Evolutionary conservation across 2,113 vertebrate genomes (phyloP).

Genomic region (Corapipo altera): DNA sequence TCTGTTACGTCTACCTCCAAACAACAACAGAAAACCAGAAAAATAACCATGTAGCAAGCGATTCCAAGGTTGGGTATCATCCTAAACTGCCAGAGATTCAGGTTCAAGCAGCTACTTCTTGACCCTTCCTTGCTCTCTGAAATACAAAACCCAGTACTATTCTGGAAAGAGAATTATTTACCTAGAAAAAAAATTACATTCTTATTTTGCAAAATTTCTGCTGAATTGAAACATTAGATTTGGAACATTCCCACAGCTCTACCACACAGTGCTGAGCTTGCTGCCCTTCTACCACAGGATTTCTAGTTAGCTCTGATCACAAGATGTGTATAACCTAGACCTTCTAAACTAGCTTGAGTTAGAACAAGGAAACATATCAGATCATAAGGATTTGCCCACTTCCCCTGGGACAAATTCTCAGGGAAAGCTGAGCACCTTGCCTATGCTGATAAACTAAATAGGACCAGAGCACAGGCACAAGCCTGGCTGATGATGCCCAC

Average conservation of each 20-base stretch:
- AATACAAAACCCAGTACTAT: neutral
- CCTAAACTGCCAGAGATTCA: neutral
- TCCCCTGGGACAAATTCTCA: neutral
- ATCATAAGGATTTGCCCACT: neutral
- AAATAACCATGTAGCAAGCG: neutral
- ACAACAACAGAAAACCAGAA: neutral
- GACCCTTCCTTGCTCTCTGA: neutral
- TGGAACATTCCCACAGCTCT: neutral
- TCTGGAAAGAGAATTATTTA: neutral
- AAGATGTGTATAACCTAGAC: neutral
- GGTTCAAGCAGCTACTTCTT: neutral
- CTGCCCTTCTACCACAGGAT: neutral
- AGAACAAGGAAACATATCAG: neutral
- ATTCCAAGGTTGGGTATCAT: neutral
- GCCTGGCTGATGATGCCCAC: neutral
- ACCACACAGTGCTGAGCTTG: neutral
- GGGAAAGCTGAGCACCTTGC: neutral
- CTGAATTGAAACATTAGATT: neutral
- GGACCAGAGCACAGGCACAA: neutral
- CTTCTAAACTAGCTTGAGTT: neutral
- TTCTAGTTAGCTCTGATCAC: neutral
- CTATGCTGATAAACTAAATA: accelerated
- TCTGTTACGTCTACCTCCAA: neutral
- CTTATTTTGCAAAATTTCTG: neutral
- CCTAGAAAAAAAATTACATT: neutral